A percentile compares a stretch with the other conserved stretches of the same genome.
phyloP scores from a whole-genome alignment of 1,140 invertebrate genomes.

The Wiebesia pumilae region DNA sequence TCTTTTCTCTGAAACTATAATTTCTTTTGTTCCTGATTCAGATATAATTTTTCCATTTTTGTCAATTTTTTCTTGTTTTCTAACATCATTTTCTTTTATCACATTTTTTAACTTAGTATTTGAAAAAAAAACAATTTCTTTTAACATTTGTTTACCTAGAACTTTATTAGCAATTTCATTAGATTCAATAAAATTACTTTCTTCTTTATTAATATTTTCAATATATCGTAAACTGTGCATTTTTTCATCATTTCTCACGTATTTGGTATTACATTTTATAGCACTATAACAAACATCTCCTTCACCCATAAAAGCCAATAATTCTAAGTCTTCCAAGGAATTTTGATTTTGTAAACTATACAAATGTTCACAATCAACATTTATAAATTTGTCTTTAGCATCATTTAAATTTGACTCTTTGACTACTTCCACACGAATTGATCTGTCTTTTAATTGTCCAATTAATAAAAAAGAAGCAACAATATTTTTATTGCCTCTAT shows the following conservation, averaged over 20 bases:
- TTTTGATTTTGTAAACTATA: conserved; percentile 74
- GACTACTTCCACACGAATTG: conserved; percentile 68
- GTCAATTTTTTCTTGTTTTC: not conserved
- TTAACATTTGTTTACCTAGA: conserved; percentile 11
- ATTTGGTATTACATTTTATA: conserved; percentile 65
- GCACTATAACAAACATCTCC: conserved; percentile 66
- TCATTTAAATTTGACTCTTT: conserved; percentile 60
- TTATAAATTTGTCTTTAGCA: conserved; percentile 65
- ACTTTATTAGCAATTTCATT: not conserved
- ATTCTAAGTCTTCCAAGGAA: conserved; percentile 62
- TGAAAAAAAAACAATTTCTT: conserved; percentile 11
- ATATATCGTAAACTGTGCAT: conserved; percentile 45
- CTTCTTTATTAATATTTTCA: conserved; percentile 37
- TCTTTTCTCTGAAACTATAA: too few species aligned
- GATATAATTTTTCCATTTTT: conserved; percentile 19
- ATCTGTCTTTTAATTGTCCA: conserved; percentile 64
- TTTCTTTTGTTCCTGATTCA: conserved; percentile 48
- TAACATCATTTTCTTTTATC: conserved; percentile 44
- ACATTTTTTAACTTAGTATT: not conserved
- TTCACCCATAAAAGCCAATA: conserved; percentile 61
- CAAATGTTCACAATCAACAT: conserved; percentile 69
- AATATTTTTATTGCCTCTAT: conserved; percentile 60
- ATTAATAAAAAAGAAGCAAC: conserved; percentile 67
- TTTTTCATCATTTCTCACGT: conserved; percentile 62
- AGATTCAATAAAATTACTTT: conserved; percentile 23